A percentile compares a stretch with the other conserved stretches of the same genome.
These are phyloP conservation scores for Diuraphis noxia DNA, from an alignment of 1,140 invertebrate species.

Conservation along the genomic window DNA sequence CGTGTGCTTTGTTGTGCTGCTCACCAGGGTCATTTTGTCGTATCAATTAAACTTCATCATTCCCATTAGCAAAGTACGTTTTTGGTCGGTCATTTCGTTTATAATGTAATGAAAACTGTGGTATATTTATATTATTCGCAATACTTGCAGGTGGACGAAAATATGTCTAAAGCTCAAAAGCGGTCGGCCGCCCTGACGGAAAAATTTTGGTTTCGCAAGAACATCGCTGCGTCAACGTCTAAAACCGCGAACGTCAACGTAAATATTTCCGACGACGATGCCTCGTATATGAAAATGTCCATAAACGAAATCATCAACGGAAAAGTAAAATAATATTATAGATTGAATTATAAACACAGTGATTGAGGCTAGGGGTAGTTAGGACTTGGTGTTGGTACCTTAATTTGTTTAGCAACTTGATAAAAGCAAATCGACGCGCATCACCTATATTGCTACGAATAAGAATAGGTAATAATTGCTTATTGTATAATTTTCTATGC, in stretches of 20 bases:
- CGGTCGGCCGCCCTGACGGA: conserved; percentile 79
- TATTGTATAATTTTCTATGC: not conserved
- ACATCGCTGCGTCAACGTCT: conserved; percentile 68
- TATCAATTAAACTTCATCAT: conserved; percentile 96
- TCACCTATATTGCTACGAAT: not conserved
- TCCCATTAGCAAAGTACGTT: conserved; percentile 89
- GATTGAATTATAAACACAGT: not conserved
- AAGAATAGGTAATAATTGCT: not conserved
- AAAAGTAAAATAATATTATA: conserved; percentile 68
- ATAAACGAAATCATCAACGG: conserved; percentile 98
- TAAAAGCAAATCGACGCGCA: not conserved
- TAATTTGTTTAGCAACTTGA: not conserved
- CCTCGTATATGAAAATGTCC: conserved; percentile 75
- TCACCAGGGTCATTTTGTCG: conserved; percentile 95
- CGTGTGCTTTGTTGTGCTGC: conserved; percentile 95
- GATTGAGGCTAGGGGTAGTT: not conserved
- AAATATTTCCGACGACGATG: conserved; percentile 59
- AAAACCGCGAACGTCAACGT: conserved; percentile 59
- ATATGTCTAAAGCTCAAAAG: conserved; percentile 93
- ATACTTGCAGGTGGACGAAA: conserved; percentile 87
- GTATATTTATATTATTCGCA: conserved; percentile 10
- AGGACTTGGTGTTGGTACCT: not conserved
- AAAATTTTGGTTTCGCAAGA: conserved; percentile 90
- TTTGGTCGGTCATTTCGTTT: not conserved
- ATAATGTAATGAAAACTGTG: not conserved